Conservation (phyloP, 1,140 invertebrate species). For the Tetramorium parvispinum region DNA sequence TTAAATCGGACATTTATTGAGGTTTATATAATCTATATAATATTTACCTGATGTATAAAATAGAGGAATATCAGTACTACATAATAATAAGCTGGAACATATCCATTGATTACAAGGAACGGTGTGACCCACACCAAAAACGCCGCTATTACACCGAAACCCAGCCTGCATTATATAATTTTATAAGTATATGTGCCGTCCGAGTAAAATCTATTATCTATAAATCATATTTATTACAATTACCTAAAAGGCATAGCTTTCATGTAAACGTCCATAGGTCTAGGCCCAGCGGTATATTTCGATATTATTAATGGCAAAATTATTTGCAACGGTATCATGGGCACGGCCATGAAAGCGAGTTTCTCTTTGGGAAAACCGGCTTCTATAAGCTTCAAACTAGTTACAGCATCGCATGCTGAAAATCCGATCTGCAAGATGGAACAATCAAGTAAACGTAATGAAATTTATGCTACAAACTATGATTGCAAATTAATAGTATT, state of each 20-base stretch:
- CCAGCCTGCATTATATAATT: slow-evolving; percentile 87
- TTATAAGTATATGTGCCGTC: slow-evolving; percentile 36
- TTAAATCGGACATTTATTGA: neutral
- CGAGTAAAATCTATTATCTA: neutral
- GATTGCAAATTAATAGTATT: slow-evolving; percentile 11
- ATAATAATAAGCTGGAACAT: slow-evolving; percentile 93
- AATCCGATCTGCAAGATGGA: slow-evolving; percentile 92
- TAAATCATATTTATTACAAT: slow-evolving; percentile 13
- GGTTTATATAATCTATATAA: neutral
- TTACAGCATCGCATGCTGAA: slow-evolving; percentile 97
- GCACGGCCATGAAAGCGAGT: slow-evolving; percentile 95
- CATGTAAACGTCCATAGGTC: slow-evolving; percentile 95
- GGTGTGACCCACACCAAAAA: slow-evolving; percentile 95
- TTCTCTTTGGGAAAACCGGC: slow-evolving; percentile 98
- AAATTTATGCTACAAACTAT: neutral
- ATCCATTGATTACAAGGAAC: slow-evolving; percentile 87
- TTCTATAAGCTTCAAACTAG: slow-evolving; percentile 97
- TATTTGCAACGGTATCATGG: slow-evolving; percentile 97
- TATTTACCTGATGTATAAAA: slow-evolving; percentile 94
- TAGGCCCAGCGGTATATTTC: slow-evolving; percentile 94
- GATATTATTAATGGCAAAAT: slow-evolving; percentile 95
- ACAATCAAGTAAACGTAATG: slow-evolving; percentile 3
- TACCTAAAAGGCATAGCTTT: slow-evolving; percentile 95
- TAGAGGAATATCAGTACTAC: slow-evolving; percentile 92
- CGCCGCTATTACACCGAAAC: slow-evolving; percentile 94